Conservation (phyloP, 1,140 invertebrate genomes). For the Caenorhabditis briggsae region DNA sequence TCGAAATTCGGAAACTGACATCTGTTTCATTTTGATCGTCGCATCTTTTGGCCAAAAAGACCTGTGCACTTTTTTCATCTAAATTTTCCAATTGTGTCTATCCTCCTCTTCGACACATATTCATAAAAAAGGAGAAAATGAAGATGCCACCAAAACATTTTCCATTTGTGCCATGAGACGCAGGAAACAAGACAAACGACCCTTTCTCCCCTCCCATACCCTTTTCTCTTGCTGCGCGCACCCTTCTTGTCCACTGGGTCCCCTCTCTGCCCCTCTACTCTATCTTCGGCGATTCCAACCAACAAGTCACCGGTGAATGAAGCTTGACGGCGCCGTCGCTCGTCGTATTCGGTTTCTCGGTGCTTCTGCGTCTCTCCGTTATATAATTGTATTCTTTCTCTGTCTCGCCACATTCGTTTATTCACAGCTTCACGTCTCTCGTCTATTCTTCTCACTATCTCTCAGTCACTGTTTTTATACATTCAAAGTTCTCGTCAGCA, state of each 20-base stretch:
- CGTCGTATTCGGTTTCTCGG: background rate
- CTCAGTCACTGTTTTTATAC: background rate
- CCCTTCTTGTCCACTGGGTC: slow-evolving; percentile 14
- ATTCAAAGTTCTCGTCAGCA: no score
- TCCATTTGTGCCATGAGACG: slow-evolving; percentile 26
- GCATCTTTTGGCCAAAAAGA: background rate
- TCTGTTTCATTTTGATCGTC: background rate
- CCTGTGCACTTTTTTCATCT: background rate
- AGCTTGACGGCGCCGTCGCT: slow-evolving; percentile 34
- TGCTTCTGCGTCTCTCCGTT: slow-evolving; percentile 21
- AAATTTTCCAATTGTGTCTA: background rate
- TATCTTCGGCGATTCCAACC: slow-evolving; percentile 46
- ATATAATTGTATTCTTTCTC: background rate
- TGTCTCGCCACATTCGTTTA: background rate
- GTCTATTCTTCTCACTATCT: slow-evolving; percentile 11
- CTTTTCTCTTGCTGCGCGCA: background rate
- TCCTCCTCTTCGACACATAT: background rate
- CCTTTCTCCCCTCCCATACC: background rate
- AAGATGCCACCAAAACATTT: slow-evolving; percentile 40
- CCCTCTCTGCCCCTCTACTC: background rate
- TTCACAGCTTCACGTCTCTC: background rate
- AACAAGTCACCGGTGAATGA: slow-evolving; percentile 39
- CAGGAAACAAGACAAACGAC: slow-evolving; percentile 40
- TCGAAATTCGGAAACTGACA: no score
- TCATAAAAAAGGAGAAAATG: slow-evolving; percentile 44